Evolutionary conservation across 1,140 invertebrate species (phyloP), one percentile per base, ranked within the genome.

Genomic region (Brevipalpus yothersi): DNA sequence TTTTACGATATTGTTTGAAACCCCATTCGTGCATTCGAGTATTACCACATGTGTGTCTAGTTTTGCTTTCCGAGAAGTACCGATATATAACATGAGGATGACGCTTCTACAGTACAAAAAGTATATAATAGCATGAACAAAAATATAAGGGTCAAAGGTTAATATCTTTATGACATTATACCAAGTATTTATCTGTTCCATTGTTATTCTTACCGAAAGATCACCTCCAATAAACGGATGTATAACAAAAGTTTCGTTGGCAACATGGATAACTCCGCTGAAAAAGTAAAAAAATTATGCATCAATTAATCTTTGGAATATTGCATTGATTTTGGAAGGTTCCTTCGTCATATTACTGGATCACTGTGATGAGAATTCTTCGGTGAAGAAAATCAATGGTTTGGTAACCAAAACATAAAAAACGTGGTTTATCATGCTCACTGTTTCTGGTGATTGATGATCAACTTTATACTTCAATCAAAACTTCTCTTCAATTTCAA

Each of bases 11-110:
- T 45, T 65, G 64, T 56, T 68, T 68, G 57, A 76, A 70, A 57
- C 80, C 75, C 79, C 81, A 82, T 66, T 87, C 82, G 67, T 84
- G 73, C 67, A 77, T 82, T 49, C 79, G 77, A 23, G 78, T 80
- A 73, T 87, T 89, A 60, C 70, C 87, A 68, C 86, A 90, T 49
- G 84, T 84, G 72, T 86, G 85, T 72, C 85, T 84, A 59, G 80
- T 78, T 72, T 86, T 86, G 41, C 82, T 82, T 64, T 83, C 79
- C 63, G 86, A 85, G 63, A 66, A 66, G 59, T 66, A 68, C 72
- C 90, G 85, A 77, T 90, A 92, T 71, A 93, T 88, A 69, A 94
- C 83, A 78, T 93, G 89, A 67, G 87, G 88, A 80, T 92, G 87
- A 74, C 89, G 87, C 80, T 86, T 82, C 81, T 86, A 79, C 77